Base-by-base conservation (phyloP, 1,140 invertebrate genomes). In the Leptestheria dahalacensis region DNA sequence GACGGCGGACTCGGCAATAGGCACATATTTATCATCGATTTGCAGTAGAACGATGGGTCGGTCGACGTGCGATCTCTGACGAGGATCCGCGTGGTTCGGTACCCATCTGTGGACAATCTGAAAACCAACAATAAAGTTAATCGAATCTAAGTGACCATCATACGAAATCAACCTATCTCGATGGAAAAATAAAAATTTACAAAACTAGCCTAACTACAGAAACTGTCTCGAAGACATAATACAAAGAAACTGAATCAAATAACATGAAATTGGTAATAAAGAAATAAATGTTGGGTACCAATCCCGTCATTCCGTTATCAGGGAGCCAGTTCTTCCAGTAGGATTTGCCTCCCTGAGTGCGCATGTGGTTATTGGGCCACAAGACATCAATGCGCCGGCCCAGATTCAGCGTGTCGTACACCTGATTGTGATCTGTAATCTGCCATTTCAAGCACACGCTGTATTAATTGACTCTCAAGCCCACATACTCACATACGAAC, bases 271-370 rank as follows among this genome's bases (percentile, higher is more conserved):
- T 25, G n/a, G n/a, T n/a, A n/a, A n/a, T n/a, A n/a, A n/a, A n/a
- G n/a, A n/a, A n/a, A n/a, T n/a, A n/a, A n/a, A n/a, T n/a, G n/a
- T n/a, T n/a, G n/a, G n/a, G n/a, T n/a, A 84, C 83, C 69, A 82
- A 75, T 62, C 91, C 91, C 68, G 91, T 88, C 90, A 94, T 94
- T 1, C 91, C 91, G 48, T 82, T 80, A 61, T 84, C 79, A 0
- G 91, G 91, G 57, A 85, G 77, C 91, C 91, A 96, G 63, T 86
- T 82, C 49, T 84, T 83, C 91, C 91, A 95, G 62, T 80, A 81
- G 51, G 83, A 84, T 59, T 88, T 78, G 0, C 91, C 91, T 0
- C 91, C 91, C 64, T 82, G 79, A 58, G 80, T 79, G 61, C 88
- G 73, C 84, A 92, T 90, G 51, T 81, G 80, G 65, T 92, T 88